Percentiles rank a stretch among this genome's conserved stretches.
phyloP scores from a whole-genome alignment of 2,797 vertebrate genomes.

The Linurgus olivaceus region DNA sequence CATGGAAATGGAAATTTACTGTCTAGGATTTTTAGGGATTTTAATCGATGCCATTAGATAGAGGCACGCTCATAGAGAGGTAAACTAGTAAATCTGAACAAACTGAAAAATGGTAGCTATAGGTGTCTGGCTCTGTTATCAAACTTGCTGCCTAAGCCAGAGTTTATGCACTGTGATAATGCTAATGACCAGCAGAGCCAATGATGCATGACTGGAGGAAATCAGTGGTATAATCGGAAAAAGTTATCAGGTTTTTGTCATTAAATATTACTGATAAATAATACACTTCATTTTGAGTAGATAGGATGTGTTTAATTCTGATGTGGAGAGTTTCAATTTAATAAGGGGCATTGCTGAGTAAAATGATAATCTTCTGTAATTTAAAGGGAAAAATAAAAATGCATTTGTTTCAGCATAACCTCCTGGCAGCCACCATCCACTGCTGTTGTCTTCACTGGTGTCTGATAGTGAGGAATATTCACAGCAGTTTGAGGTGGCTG shows the following conservation, averaged over 20 bases:
- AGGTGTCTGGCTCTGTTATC: constrained; percentile 69
- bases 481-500: background rate
- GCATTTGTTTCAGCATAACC: constrained; percentile 50
- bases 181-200: constrained; percentile 75
- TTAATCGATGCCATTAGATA: constrained; percentile 67
- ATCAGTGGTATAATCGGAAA: constrained; percentile 75
- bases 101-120: constrained; percentile 72
- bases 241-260: constrained; percentile 78
- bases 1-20: constrained; percentile 57
- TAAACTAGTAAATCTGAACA: constrained; percentile 67
- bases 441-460: constrained; percentile 52
- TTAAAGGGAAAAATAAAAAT: constrained; percentile 70
- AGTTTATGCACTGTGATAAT: constrained; percentile 80
- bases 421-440: background rate
- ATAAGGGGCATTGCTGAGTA: constrained; percentile 69
- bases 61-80: constrained; percentile 25
- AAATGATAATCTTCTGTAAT: constrained; percentile 76
- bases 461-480: background rate
- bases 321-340: constrained; percentile 73
- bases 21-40: constrained; percentile 68
- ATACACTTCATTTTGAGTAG: constrained; percentile 74
- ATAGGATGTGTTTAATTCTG: constrained; percentile 78
- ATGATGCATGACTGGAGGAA: constrained; percentile 75
- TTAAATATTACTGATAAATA: constrained; percentile 83
- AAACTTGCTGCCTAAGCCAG: constrained; percentile 79